Base-by-base conservation (phyloP, 2,113 vertebrate genomes). In the Crocuta crocuta region DNA sequence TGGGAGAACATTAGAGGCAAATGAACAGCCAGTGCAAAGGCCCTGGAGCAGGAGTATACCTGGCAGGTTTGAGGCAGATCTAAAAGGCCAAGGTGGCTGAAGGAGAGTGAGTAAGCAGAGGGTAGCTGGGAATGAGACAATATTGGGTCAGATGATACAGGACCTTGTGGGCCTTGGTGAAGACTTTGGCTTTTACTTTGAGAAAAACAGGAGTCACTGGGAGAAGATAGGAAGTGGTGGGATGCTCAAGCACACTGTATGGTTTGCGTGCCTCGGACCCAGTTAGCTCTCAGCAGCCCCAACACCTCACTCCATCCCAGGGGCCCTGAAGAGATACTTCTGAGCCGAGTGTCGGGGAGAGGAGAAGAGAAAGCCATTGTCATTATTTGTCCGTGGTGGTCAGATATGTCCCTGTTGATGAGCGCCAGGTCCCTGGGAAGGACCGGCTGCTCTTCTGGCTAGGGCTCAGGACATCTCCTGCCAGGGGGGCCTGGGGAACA, bases 141-240 rank as follows among this genome's bases (percentile, higher is more conserved):
- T 33, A 23, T 5, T 61, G 24, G 50, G n/a, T 19, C 68, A 53
- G 66, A 45, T 5, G 61, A 28, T 1, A 0, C 5, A 13, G 10
- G 76, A 24, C 16, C n/a, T 26, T 1, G 0, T 3, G n/a, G 39
- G 5, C 66, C 28, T 83, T 43, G 23, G 39, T 8, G 31, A 35
- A 33, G 35, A 66, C 61, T 81, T 48, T 28, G 55, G 63, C 2
- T 80, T 76, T 92, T 2, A 33, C 68, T 55, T 31, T 12, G 39
- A 81, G 78, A 53, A 11, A 84, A 43, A 63, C 2, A 1, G 7
- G 68, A 21, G 10, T 93, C 65, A 21, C 2, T 43, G 15, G 61
- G 61, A 78, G 82, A 33, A 58, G 55, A 35, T 10, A 11, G 10
- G 10, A 53, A 33, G 13, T 1, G 4, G 10, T 28, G 21, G 17